phyloP scores from a whole-genome alignment of 2,113 vertebrate genomes.

The Heterotilapia buettikoferi region DNA sequence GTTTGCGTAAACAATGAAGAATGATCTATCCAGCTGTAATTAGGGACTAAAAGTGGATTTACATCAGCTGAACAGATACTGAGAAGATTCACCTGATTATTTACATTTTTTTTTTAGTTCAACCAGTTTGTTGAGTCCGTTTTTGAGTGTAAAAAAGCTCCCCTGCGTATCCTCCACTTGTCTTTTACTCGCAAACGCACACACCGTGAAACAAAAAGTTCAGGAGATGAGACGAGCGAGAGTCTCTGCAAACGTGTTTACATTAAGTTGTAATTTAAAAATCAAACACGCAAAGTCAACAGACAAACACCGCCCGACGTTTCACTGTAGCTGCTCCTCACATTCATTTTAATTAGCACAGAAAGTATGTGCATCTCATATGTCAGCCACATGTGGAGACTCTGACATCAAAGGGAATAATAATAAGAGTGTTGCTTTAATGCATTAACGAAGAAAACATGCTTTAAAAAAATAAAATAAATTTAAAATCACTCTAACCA shows the following conservation, averaged over 20 bases:
- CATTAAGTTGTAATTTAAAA: neutral
- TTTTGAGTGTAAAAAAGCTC: neutral
- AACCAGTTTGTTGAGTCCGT: rapidly evolving
- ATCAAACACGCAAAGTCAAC: neutral
- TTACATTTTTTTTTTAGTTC: neutral
- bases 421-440: neutral
- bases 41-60: neutral
- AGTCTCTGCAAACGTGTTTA: neutral
- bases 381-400: neutral
- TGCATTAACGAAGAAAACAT: neutral
- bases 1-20: neutral
- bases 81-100: neutral
- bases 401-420: neutral
- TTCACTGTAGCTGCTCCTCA: neutral
- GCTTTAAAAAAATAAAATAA: neutral
- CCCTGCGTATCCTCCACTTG: neutral
- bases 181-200: neutral
- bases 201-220: neutral
- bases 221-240: neutral
- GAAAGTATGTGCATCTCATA: neutral
- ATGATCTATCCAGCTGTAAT: neutral
- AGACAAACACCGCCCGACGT: neutral
- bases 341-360: neutral
- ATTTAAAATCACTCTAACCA: neutral
- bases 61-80: neutral